These are phyloP conservation scores for Megaceryle alcyon DNA, from an alignment of 2,797 vertebrate genomes.

Conservation along the genomic window DNA sequence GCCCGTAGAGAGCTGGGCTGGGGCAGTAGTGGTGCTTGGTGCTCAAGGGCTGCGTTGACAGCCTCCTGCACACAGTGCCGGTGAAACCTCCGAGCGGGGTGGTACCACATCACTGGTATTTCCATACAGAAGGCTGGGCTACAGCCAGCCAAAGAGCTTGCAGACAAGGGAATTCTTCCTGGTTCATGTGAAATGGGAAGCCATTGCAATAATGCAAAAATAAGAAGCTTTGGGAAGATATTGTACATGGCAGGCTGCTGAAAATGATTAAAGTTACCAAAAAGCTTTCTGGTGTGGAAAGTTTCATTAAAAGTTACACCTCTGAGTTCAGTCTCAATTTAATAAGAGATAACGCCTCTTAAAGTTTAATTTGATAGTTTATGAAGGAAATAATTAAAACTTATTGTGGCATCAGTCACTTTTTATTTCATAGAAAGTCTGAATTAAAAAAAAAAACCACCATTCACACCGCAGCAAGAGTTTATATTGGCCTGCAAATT, in stretches of 20 bases:
- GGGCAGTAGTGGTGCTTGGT: not conserved
- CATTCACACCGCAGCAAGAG: not conserved
- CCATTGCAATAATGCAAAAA: not conserved
- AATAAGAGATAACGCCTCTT: conserved; percentile 67
- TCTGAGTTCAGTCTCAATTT: conserved; percentile 54
- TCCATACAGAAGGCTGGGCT: not conserved
- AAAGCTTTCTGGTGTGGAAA: conserved; percentile 1
- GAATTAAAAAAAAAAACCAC: not conserved
- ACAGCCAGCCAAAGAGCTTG: not conserved
- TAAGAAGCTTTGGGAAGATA: not conserved
- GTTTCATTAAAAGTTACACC: conserved; percentile 73
- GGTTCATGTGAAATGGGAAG: not conserved
- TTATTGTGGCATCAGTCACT: conserved; percentile 54
- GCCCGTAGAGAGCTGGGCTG: not conserved
- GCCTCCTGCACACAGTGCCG: no score
- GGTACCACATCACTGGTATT: not conserved
- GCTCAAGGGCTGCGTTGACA: not conserved
- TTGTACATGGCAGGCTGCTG: not conserved
- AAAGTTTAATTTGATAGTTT: conserved; percentile 77
- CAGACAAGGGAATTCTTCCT: not conserved
- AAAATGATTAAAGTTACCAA: conserved; percentile 44
- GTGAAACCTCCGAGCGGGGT: not conserved
- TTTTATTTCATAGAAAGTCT: conserved; percentile 47
- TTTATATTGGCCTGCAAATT: not conserved
- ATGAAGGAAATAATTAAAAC: conserved; percentile 78